Conservation (phyloP, 2,888 invertebrate species). For the Sesia bembeciformis region DNA sequence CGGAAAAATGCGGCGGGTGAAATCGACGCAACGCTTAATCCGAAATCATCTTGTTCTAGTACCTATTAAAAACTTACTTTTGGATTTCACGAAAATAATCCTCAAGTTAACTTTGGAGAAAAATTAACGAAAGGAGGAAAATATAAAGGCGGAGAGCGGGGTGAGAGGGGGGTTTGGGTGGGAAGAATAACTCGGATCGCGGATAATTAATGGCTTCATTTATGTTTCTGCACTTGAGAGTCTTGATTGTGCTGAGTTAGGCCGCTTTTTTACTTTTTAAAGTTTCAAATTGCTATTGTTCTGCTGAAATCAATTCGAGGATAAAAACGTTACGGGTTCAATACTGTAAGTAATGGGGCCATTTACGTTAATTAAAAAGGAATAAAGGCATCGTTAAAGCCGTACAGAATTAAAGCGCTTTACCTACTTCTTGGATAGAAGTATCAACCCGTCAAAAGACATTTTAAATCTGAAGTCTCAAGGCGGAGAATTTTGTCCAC, state of each 20-base stretch:
- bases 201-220: conserved; percentile 74
- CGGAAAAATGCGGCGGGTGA: neutral
- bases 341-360: neutral
- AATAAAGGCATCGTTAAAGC: neutral
- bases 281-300: conserved; percentile 64
- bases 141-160: conserved; percentile 35
- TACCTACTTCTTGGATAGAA: neutral
- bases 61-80: conserved; percentile 21
- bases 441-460: no score
- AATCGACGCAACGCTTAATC: conserved; percentile 14
- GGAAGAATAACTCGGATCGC: conserved; percentile 61
- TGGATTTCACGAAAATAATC: conserved; percentile 35
- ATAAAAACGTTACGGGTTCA: neutral
- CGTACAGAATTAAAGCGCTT: neutral
- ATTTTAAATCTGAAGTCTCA: no score
- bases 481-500: no score
- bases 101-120: conserved; percentile 62
- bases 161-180: conserved; percentile 18
- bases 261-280: conserved; percentile 36
- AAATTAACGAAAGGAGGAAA: conserved; percentile 53
- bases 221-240: conserved; percentile 71
- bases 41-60: conserved; percentile 35
- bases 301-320: conserved; percentile 25
- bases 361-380: neutral
- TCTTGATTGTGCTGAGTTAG: conserved; percentile 60